Conservation (phyloP, 2,797 vertebrate species). For the Poecilia wingei region DNA sequence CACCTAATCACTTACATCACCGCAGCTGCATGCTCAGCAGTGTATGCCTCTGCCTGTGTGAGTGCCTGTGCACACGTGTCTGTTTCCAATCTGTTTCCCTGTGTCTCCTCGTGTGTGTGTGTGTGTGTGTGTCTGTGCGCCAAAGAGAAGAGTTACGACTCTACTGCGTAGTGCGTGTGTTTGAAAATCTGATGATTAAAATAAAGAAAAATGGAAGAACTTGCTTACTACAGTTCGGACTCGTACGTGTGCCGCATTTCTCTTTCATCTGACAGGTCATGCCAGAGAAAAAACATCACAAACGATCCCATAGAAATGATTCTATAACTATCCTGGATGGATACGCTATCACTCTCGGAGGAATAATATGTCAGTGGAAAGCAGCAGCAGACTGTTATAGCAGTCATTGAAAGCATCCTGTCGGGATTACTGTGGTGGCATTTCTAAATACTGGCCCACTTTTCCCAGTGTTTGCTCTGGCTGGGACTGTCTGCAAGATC, state of each 20-base stretch:
- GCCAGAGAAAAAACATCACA: constrained; percentile 12
- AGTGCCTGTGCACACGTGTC: constrained; percentile 47
- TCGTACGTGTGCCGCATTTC: constrained; percentile 14
- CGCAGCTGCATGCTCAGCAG: constrained; percentile 79
- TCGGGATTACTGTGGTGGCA: constrained; percentile 42
- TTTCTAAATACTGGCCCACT: constrained; percentile 54
- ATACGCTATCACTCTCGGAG: constrained; percentile 49
- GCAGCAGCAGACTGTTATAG: constrained; percentile 10
- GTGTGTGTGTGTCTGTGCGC: neutral
- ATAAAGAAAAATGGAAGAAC: constrained; percentile 18
- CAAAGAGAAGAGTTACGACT: constrained; percentile 29
- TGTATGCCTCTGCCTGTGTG: constrained; percentile 37
- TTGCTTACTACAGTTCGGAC: constrained; percentile 41
- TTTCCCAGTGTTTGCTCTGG: constrained; percentile 66
- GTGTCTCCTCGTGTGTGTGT: constrained; percentile 5
- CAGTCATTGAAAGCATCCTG: constrained; percentile 40
- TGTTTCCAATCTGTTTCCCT: constrained; percentile 61
- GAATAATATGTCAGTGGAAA: constrained; percentile 43
- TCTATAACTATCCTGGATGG: constrained; percentile 16
- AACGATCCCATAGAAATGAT: constrained; percentile 10
- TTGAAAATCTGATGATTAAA: constrained; percentile 54
- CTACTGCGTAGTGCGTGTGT: constrained; percentile 43
- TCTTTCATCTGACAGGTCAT: constrained; percentile 9
- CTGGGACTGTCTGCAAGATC: constrained; percentile 34
- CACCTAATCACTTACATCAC: constrained; percentile 83